Conservation (phyloP, 2,113 vertebrate genomes). For the Ondatra zibethicus region DNA sequence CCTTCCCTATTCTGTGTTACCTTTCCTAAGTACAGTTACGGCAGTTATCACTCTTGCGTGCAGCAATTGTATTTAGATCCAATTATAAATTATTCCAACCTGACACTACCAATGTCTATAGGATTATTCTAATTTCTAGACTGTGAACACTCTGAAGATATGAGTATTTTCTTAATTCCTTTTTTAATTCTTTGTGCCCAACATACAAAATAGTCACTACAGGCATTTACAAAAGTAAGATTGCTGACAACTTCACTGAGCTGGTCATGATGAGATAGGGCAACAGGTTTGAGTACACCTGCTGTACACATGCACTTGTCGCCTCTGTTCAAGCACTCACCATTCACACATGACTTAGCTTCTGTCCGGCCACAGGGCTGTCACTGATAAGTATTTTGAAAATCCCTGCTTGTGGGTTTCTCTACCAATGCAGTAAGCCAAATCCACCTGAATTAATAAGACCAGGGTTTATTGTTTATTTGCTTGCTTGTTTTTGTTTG, state of each 20-base stretch:
- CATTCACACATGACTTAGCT: not conserved
- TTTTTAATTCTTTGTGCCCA: not conserved
- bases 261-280: not conserved
- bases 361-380: not conserved
- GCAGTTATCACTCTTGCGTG: not conserved
- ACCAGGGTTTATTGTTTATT: too few species aligned
- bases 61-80: not conserved
- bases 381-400: too few species aligned
- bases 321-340: not conserved
- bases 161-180: not conserved
- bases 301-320: rapidly evolving
- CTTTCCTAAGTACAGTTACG: rapidly evolving
- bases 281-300: rapidly evolving
- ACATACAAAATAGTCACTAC: not conserved
- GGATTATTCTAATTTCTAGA: not conserved
- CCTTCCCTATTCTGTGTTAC: not conserved
- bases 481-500: too few species aligned
- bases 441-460: too few species aligned
- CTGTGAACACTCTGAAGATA: not conserved
- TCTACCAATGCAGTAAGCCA: too few species aligned
- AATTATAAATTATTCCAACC: not conserved
- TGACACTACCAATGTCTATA: not conserved
- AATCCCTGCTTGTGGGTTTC: too few species aligned
- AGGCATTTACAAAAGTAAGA: not conserved
- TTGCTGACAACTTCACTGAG: not conserved